Base-by-base conservation (phyloP, 2,797 vertebrate species). In the Pelochelys cantorii region DNA sequence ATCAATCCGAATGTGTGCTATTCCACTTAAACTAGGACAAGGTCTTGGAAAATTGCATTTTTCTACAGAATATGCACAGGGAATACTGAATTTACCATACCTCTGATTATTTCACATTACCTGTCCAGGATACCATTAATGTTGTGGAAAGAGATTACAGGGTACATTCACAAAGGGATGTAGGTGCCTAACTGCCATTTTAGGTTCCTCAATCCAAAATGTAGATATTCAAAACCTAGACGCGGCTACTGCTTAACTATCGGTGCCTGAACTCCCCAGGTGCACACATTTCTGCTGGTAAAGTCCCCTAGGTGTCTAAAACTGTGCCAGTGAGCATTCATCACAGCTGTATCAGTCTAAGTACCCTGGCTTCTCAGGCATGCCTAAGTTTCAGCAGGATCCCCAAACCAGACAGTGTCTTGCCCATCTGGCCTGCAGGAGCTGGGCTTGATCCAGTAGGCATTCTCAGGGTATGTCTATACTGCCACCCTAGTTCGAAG, bases 1-100 rank as follows among this genome's bases (percentile, higher is more conserved):
- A 97, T 93, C 86, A 90, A 85, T 86, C n/a, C 87, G 90, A 92
- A 96, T 95, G 88, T 94, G 78, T 11, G 54, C 83, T 90, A 92
- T 87, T 96, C 86, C 90, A 96, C 81, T 93, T 96, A 96, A 97
- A 79, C 68, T 94, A 89, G 93, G 92, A 93, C 89, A 96, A 92
- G 83, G 83, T 92, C 83, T 91, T 88, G 78, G 86, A 84, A 96
- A 94, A 91, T 80, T 93, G 53, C 59, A 65, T 94, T 93, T 48
- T 96, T 90, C 84, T 90, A 5, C 71, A 89, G 79, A 65, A 86
- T 91, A 90, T 91, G 85, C 62, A 71, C 83, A 83, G 60, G n/a
- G 56, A 93, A 89, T 80, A 27, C 82, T 79, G 83, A 87, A 90
- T 97, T 95, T 93, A 85, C 54, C 9, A 5, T 34, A 84, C 1